Evolutionary conservation across 2,888 invertebrate species (phyloP).

Genomic region (Parelbella ahira): DNA sequence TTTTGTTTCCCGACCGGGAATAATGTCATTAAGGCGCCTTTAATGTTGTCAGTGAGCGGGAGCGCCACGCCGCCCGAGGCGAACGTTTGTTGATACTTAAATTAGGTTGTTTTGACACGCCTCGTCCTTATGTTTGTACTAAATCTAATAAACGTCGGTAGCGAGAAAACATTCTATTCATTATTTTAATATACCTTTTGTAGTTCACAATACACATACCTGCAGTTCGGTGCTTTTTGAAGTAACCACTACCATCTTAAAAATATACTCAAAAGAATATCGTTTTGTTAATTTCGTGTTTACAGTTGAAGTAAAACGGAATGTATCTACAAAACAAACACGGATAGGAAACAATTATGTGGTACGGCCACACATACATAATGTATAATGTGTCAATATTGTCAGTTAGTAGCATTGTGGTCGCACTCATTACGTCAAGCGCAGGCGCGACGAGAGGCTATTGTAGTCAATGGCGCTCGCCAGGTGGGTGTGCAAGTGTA

Average conservation of each 20-base stretch:
- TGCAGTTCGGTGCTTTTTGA: no score
- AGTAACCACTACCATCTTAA: no score
- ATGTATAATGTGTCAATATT: constrained; percentile 65
- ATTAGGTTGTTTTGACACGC: constrained; percentile 80
- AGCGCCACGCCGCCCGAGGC: constrained; percentile 73
- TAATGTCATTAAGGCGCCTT: constrained; percentile 80
- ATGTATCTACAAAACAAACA: constrained; percentile 3
- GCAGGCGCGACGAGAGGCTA: constrained; percentile 55
- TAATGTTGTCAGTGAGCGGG: constrained; percentile 76
- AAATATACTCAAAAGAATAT: no score
- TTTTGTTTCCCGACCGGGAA: constrained; percentile 75
- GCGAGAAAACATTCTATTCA: constrained; percentile 60
- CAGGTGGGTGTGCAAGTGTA: constrained; percentile 75
- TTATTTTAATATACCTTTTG: constrained; percentile 43
- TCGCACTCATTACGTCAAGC: constrained; percentile 59
- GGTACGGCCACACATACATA: constrained; percentile 50
- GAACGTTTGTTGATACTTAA: constrained; percentile 81
- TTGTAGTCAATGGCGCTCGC: constrained; percentile 73
- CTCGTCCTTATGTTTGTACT: constrained; percentile 78
- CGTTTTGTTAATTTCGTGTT: no score
- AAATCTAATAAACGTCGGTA: constrained; percentile 77
- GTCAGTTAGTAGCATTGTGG: constrained; percentile 63
- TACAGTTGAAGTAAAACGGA: no score
- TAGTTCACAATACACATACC: no score
- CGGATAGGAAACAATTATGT: constrained; percentile 51